Base-by-base conservation (phyloP, 2,888 invertebrate species). In the Sarcophaga variegata region DNA sequence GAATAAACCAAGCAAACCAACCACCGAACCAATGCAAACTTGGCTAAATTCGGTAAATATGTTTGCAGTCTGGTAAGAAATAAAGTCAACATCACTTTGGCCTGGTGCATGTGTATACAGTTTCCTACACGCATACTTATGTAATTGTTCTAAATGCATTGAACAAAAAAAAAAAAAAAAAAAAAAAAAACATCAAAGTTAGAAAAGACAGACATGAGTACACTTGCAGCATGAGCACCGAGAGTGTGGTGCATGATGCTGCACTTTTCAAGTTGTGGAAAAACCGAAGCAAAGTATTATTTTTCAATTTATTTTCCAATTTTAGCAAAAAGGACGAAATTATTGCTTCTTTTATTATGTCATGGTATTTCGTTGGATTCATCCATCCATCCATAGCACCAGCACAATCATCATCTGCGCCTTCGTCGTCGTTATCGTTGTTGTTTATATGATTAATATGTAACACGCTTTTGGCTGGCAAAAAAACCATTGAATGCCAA, bases 131-230 rank as follows among this genome's bases (percentile, higher is more conserved):
- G 8, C 62, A 78, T 62, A 49, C 5, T 64, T 27, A 49, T 47
- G 20, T 20, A 80, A 72, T 80, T 80, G 80, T 66, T 80, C 37
- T 59, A 80, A 72, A 72, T 80, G 66, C 80, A 79, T 79, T 71
- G 20, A 63, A 47, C 47, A 37, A 37, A 10, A 37, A 37, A 37
- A 37, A 37, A 37, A 37, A 37, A 37, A 37, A 37, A 37, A 37
- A 8, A 8, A 37, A 37, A 37, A 37, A 8, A 10, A 1, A 64
- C 64, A 80, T 54, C 60, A 72, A 60, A 54, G 67, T 67, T 67
- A 67, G 17, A 62, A 54, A 4, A 54, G 54, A 54, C 14, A 54
- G 54, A 54, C 54, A 54, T 3, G 37, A 37, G 37, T 37, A 37
- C 8, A 37, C 37, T 37, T 37, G 3, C 37, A 37, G 2, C 8